Evolutionary conservation across 2,797 vertebrate species (phyloP).

Genomic region (Galago senegalensis): DNA sequence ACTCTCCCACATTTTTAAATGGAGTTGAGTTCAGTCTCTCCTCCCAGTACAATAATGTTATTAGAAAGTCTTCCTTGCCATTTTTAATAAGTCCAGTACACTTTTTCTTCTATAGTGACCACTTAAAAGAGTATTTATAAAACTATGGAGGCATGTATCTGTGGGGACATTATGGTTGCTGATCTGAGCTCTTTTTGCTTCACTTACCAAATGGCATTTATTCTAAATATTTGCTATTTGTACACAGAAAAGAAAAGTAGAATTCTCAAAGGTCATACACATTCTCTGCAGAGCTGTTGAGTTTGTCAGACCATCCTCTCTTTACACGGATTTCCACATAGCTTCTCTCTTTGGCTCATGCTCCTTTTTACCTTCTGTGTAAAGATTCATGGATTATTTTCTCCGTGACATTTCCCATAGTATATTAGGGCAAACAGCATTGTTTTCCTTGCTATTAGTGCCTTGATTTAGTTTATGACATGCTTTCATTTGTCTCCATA

Average conservation of each 20-base stretch:
- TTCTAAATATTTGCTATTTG: conserved; percentile 34
- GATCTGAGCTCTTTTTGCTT: conserved; percentile 58
- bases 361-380: conserved; percentile 45
- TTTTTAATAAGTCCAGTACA: background rate
- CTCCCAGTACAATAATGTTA: background rate
- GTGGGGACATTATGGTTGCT: background rate
- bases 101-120: background rate
- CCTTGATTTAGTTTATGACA: conserved; percentile 72
- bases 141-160: conserved; percentile 25
- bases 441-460: conserved; percentile 74
- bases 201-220: conserved; percentile 14
- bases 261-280: conserved; percentile 13
- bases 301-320: conserved; percentile 59
- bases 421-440: conserved; percentile 50
- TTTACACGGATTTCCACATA: conserved; percentile 57
- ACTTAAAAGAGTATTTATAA: background rate
- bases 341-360: conserved; percentile 46
- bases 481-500: conserved; percentile 81
- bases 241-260: background rate
- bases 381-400: conserved; percentile 51
- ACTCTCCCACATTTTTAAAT: background rate
- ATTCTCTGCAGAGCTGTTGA: background rate
- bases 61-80: background rate
- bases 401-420: conserved; percentile 52
- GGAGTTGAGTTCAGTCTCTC: background rate